A percentile compares a stretch with the other conserved stretches of the same genome.
These are phyloP conservation scores for Leptobrachium ailaonicum DNA, from an alignment of 2,113 vertebrate genomes.

Conservation along the genomic window DNA sequence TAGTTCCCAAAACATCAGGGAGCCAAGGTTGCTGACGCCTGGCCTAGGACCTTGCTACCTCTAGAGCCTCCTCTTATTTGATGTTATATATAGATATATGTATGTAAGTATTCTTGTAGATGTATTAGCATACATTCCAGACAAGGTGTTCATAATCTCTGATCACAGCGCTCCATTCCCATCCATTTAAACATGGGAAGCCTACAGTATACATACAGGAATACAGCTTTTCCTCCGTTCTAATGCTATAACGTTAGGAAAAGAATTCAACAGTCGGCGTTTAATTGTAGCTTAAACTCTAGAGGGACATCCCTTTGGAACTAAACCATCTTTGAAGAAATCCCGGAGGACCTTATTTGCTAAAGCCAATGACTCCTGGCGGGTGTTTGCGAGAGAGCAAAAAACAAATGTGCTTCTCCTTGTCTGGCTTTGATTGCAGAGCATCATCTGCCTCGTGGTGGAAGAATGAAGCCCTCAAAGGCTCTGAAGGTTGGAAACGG, in stretches of 20 bases:
- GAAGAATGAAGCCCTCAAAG: not conserved
- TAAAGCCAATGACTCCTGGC: not conserved
- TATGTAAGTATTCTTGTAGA: too few relatives aligned
- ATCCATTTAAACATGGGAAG: too few relatives aligned
- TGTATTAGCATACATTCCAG: too few relatives aligned
- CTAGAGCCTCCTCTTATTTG: too few relatives aligned
- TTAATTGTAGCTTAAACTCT: conserved; percentile 31
- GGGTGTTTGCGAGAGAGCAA: not conserved
- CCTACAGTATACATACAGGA: too few relatives aligned
- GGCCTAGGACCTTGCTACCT: too few relatives aligned
- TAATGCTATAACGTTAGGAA: not conserved
- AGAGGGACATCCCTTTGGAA: not conserved
- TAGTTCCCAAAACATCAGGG: too few relatives aligned
- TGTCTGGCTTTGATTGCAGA: not conserved
- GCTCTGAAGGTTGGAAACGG: conserved; percentile 2
- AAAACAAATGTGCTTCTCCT: not conserved
- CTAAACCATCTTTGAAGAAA: conserved; percentile 12
- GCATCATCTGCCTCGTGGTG: not conserved
- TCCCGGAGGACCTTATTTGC: conserved; percentile 14
- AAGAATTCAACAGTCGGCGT: not conserved
- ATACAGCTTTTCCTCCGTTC: too few relatives aligned
- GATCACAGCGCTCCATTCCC: too few relatives aligned
- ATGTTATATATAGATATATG: too few relatives aligned
- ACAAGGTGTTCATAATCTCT: too few relatives aligned
- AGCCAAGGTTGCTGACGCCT: too few relatives aligned